A percentile compares a stretch with the other conserved stretches of the same genome.
phyloP scores from a whole-genome alignment of 2,113 vertebrate genomes.

The Alligator mississippiensis region DNA sequence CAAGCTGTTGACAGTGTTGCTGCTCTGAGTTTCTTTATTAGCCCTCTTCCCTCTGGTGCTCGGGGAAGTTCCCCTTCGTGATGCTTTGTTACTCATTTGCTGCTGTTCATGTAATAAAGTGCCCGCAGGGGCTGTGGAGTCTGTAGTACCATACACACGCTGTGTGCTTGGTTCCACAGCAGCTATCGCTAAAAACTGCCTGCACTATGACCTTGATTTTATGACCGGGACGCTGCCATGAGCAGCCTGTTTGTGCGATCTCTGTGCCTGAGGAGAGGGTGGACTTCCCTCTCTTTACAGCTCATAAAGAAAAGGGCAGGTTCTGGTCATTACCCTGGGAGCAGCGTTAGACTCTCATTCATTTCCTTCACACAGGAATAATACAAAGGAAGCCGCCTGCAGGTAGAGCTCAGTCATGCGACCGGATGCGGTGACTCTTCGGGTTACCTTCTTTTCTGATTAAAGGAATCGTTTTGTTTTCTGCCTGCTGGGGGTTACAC shows the following conservation, averaged over 20 bases:
- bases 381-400: conserved; percentile 22
- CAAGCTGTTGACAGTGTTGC: neutral
- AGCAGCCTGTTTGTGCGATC: neutral
- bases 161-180: conserved; percentile 4
- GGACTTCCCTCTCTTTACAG: neutral
- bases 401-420: conserved; percentile 8
- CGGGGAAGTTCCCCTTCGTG: conserved; percentile 43
- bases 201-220: conserved; percentile 43
- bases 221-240: conserved; percentile 32
- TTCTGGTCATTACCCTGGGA: conserved; percentile 20
- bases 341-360: conserved; percentile 6
- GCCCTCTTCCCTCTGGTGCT: conserved; percentile 26
- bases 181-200: neutral
- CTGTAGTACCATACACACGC: neutral
- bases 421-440: conserved; percentile 16
- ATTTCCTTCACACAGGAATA: conserved; percentile 19
- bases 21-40: conserved; percentile 39
- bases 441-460: conserved; percentile 4
- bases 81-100: conserved; percentile 29
- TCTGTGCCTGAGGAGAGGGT: neutral
- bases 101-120: conserved; percentile 22
- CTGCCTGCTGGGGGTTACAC: neutral
- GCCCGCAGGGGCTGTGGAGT: conserved; percentile 47
- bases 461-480: neutral
- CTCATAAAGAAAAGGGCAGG: neutral